Base-by-base conservation (phyloP, 2,888 invertebrate genomes). In the Hyppa rectilinea region DNA sequence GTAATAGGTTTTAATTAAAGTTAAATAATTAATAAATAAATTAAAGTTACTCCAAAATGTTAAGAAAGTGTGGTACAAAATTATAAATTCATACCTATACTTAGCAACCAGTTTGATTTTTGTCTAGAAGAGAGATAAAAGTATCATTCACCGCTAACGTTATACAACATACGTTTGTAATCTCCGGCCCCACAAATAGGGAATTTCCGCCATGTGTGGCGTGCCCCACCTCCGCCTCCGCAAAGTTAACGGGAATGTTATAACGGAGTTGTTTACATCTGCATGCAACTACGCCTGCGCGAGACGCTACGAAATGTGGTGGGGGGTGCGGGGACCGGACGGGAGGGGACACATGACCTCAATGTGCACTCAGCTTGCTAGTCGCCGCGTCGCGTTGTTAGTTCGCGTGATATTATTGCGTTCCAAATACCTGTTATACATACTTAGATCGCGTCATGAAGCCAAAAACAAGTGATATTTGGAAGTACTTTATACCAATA, bases 401-500 rank as follows among this genome's bases (percentile, higher is more conserved):
- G 31, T 2, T 47, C 17, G 47, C 3, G 31, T 59, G 45, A 31
- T 17, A 47, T 31, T 47, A n/a, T 31, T 47, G 9, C 45, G 47
- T 59, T 47, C 31, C 17, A 59, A 47, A 31, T 17, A 59, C 0
- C n/a, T 45, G 0, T 47, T n/a, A n/a, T 31, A 59, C 29, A 1
- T n/a, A 17, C 10, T n/a, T 3, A n/a, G 31, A 47, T 14, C 34
- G 26, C 34, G 34, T 0, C 2, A 64, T 64, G 64, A 64, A 62
- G 17, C 76, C 75, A 17, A 78, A 66, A 45, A 65, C 75, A 75
- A 83, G 79, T 67, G 47, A 49, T 31, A 68, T 83, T 36, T 80
- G 83, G 83, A 47, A 45, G 49, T 82, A 83, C 75, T 84, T 82
- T 73, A n/a, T 67, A 58, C 45, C 64, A 79, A 20, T 65, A 17